phyloP scores from a whole-genome alignment of 2,113 vertebrate species.

The Mastomys coucha region DNA sequence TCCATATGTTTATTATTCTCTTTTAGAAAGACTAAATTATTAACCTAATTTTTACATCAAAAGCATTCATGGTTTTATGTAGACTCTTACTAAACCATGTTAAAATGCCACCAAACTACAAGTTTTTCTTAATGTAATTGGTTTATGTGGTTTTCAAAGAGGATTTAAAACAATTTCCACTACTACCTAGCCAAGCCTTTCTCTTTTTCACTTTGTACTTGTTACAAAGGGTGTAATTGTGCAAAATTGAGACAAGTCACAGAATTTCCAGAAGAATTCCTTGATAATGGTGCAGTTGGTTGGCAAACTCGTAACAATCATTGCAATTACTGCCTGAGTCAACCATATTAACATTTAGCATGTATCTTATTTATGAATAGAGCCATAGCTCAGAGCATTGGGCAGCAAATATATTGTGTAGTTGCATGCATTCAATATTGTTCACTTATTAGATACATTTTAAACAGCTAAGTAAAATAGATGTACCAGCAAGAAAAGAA shows the following conservation, averaged over 20 bases:
- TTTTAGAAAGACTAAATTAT: slow-evolving; percentile 76
- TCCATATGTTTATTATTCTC: slow-evolving; percentile 82
- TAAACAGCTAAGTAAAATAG: not conserved
- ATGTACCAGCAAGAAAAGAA: not conserved
- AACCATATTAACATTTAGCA: not conserved
- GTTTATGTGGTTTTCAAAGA: slow-evolving; percentile 20
- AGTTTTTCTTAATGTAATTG: slow-evolving; percentile 21
- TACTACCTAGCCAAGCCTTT: not conserved
- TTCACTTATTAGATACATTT: not conserved
- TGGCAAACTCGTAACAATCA: not conserved
- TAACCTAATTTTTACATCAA: slow-evolving; percentile 83
- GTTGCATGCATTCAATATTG: not conserved
- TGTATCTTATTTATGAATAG: not conserved
- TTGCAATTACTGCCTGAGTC: not conserved
- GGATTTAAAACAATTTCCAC: not conserved
- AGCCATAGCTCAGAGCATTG: not conserved
- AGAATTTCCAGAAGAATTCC: not conserved
- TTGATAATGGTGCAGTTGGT: not conserved
- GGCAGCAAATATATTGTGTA: not conserved
- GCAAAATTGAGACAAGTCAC: not conserved
- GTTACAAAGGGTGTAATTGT: not conserved
- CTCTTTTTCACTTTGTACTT: not conserved
- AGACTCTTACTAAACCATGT: slow-evolving; percentile 1
- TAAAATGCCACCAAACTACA: slow-evolving; percentile 44
- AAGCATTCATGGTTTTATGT: slow-evolving; percentile 67